phyloP scores from a whole-genome alignment of 2,113 vertebrate genomes.

The Labrus mixtus region DNA sequence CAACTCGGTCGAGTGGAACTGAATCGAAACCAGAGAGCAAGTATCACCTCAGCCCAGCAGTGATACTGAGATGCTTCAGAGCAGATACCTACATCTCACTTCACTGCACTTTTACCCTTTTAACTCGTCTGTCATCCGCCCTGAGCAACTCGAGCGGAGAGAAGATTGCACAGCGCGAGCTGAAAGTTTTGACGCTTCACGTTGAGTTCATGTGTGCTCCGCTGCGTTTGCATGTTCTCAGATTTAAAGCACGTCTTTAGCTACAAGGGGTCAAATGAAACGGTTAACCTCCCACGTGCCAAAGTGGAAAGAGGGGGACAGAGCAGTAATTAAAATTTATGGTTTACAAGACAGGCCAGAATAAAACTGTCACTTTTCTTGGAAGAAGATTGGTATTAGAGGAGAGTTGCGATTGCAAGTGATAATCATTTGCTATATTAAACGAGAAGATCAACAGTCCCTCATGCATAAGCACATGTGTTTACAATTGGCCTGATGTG shows the following conservation, averaged over 20 bases:
- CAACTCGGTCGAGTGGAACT: slow-evolving; percentile 75
- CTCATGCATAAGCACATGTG: neutral
- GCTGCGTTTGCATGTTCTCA: slow-evolving; percentile 12
- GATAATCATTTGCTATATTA: neutral
- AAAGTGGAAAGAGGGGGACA: slow-evolving; percentile 24
- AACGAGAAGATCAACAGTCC: neutral
- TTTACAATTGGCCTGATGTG: neutral
- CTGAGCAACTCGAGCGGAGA: slow-evolving; percentile 33
- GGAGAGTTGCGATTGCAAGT: neutral
- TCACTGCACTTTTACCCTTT: slow-evolving; percentile 50
- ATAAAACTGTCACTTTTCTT: slow-evolving; percentile 50
- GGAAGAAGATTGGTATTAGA: neutral
- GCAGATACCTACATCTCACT: slow-evolving; percentile 55
- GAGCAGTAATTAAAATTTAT: slow-evolving; percentile 66
- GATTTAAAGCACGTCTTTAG: slow-evolving; percentile 38
- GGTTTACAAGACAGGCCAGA: slow-evolving; percentile 55
- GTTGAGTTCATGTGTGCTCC: slow-evolving; percentile 30
- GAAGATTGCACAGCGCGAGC: slow-evolving; percentile 53
- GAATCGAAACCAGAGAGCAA: slow-evolving; percentile 79
- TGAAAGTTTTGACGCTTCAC: slow-evolving; percentile 15
- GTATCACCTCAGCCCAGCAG: slow-evolving; percentile 76
- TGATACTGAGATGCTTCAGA: slow-evolving; percentile 56
- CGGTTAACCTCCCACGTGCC: slow-evolving; percentile 50
- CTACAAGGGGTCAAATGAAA: slow-evolving; percentile 59
- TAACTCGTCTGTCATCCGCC: slow-evolving; percentile 62